Conservation (phyloP, 2,113 vertebrate species). For the Mus musculus region GRCm39 chr16:50800501-50801000, state of each 20-base stretch:
- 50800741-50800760: not conserved
- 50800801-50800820: not conserved
- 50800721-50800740: not conserved
- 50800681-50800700: not conserved
- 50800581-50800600: not conserved
- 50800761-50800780: constrained; percentile 25
- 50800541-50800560: not conserved
- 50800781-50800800: not conserved
- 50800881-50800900: not conserved
- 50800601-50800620: not conserved
- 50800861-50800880: not conserved
- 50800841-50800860: not conserved
- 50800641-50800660: not conserved
- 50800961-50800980: not conserved
- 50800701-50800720: not conserved
- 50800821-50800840: not conserved
- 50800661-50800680: not conserved
- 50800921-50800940: not conserved
- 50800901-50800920: not conserved
- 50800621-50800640: not conserved
- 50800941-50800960: not conserved
- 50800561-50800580: not conserved
- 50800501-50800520: not conserved
- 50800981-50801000: not conserved
- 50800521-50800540: not conserved